Percentiles rank a stretch among this genome's conserved stretches.
Conservation (phyloP, 2,797 vertebrate species). For the Schizothorax lantsangensis region DNA sequence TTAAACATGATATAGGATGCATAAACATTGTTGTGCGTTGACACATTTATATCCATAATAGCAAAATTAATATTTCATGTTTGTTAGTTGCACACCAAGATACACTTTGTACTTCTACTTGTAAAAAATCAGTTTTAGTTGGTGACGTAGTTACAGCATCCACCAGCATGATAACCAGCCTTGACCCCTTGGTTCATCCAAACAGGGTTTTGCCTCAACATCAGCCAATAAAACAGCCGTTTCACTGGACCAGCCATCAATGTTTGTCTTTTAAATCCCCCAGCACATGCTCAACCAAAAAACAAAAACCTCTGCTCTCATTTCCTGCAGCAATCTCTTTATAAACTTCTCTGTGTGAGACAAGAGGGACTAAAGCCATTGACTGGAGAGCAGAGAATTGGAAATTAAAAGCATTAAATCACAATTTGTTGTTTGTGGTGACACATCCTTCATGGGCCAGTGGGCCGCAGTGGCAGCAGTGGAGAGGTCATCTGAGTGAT, state of each 20-base stretch:
- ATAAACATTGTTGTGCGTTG: neutral
- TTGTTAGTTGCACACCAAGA: neutral
- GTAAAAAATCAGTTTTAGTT: no score
- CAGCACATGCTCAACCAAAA: neutral
- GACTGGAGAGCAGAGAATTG: slow-evolving; percentile 83
- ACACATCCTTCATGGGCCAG: slow-evolving; percentile 94
- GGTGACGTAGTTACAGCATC: neutral
- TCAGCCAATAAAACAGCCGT: slow-evolving; percentile 16
- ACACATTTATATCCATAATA: neutral
- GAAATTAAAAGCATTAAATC: slow-evolving; percentile 99
- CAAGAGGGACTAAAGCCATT: slow-evolving; percentile 54
- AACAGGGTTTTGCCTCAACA: neutral
- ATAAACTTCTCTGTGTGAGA: slow-evolving; percentile 65
- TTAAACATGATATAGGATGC: neutral
- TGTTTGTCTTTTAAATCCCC: slow-evolving; percentile 26
- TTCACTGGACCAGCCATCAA: neutral
- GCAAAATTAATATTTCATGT: neutral
- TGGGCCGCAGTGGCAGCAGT: slow-evolving; percentile 80
- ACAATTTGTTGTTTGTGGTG: slow-evolving; percentile 88
- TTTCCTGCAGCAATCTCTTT: slow-evolving; percentile 55
- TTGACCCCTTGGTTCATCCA: neutral
- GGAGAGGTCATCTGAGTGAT: slow-evolving; percentile 93
- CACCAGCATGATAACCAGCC: neutral
- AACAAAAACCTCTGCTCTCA: neutral
- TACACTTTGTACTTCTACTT: no score